Percentiles rank a stretch among this genome's conserved stretches.
phyloP scores from a whole-genome alignment of 2,797 vertebrate species.

The Erpetoichthys calabaricus region DNA sequence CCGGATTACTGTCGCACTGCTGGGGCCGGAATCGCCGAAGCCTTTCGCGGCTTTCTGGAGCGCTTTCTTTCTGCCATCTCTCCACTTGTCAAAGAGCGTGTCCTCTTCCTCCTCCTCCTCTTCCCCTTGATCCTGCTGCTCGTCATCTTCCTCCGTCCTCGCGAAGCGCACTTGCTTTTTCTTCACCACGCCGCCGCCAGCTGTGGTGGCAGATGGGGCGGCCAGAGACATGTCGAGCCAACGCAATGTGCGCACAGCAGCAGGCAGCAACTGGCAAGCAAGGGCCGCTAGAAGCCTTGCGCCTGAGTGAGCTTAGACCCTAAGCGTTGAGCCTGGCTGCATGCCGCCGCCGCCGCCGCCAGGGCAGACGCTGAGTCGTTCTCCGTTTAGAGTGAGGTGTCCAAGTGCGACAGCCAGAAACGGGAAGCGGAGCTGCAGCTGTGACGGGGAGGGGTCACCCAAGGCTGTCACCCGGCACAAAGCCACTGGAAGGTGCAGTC shows the following conservation, averaged over 20 bases:
- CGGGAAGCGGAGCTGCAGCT: no score
- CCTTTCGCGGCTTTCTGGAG: slow-evolving; percentile 30
- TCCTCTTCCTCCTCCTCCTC: slow-evolving; percentile 48
- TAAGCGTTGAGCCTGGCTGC: neutral
- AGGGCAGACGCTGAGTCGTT: neutral
- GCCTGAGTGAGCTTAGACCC: neutral
- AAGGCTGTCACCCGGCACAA: no score
- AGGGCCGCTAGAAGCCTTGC: neutral
- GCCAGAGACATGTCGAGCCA: slow-evolving; percentile 8
- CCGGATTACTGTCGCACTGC: slow-evolving; percentile 15
- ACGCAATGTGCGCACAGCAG: neutral
- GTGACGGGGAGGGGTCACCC: no score
- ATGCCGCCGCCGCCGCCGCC: no score
- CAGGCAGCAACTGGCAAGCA: neutral
- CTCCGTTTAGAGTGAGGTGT: no score
- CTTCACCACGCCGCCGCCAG: slow-evolving; percentile 23
- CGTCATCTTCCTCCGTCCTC: slow-evolving; percentile 35
- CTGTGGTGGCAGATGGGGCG: slow-evolving; percentile 19
- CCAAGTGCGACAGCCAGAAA: no score
- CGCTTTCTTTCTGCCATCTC: slow-evolving; percentile 29
- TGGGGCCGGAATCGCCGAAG: neutral
- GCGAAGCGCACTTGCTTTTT: slow-evolving; percentile 68
- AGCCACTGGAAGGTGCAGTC: no score
- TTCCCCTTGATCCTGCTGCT: slow-evolving; percentile 15
- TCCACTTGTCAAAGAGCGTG: slow-evolving; percentile 47